Evolutionary conservation across 2,888 invertebrate species (phyloP).

Genomic region (Trichogramma evanescens): DNA sequence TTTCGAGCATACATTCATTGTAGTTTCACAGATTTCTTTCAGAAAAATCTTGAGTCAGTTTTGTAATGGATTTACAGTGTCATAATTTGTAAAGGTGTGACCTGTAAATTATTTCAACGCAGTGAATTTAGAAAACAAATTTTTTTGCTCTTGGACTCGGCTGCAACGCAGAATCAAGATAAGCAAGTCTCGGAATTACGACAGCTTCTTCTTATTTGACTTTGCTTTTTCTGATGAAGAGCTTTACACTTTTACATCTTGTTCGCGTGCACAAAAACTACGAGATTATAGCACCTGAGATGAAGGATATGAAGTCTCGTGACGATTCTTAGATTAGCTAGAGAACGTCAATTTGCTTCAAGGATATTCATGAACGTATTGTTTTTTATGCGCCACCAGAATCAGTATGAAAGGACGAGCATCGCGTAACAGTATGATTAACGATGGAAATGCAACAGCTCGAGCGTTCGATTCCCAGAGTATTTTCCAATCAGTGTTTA

Average conservation of each 20-base stretch:
- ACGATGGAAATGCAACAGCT: too few species aligned
- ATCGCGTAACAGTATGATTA: too few species aligned
- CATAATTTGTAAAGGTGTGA: conserved; percentile 8
- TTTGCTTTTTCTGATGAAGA: conserved; percentile 6
- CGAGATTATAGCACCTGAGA: neutral
- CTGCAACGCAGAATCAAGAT: conserved; percentile 15
- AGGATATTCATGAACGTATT: too few species aligned
- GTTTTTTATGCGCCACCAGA: too few species aligned
- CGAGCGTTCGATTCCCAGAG: neutral
- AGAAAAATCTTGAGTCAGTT: neutral
- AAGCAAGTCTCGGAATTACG: conserved; percentile 12
- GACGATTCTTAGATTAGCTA: too few species aligned
- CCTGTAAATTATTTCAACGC: neutral
- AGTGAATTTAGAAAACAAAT: conserved; percentile 1
- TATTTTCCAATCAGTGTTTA: neutral
- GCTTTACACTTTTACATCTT: conserved; percentile 6
- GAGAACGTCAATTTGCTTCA: too few species aligned
- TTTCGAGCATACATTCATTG: neutral
- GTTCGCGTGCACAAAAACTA: conserved; percentile 3
- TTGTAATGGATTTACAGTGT: conserved; percentile 6
- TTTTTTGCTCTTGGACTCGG: neutral
- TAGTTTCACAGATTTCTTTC: neutral
- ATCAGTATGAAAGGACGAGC: too few species aligned
- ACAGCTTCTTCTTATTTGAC: neutral
- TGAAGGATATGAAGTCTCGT: too few species aligned